Percentiles rank a stretch among this genome's conserved stretches.
Conservation (phyloP, 2,888 invertebrate genomes). For the Peribatodes rhomboidaria region DNA sequence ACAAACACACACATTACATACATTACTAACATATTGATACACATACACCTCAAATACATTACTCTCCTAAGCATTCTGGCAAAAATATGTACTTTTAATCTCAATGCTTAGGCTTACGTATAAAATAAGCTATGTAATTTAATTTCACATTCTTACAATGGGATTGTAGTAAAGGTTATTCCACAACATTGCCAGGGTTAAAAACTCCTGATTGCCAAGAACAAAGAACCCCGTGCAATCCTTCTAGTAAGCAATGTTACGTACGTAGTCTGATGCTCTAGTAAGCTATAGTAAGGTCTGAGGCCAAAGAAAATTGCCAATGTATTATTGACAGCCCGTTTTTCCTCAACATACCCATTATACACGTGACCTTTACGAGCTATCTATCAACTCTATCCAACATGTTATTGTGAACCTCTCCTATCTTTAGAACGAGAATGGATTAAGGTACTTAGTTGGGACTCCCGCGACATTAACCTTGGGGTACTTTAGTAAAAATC, state of each 20-base stretch:
- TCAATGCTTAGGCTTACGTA: no score
- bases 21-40: no score
- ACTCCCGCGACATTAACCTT: conserved; percentile 19
- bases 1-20: no score
- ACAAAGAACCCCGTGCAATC: conserved; percentile 18
- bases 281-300: conserved; percentile 5
- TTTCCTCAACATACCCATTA: conserved; percentile 7
- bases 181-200: conserved; percentile 4
- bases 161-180: conserved; percentile 12
- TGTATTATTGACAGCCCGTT: conserved; percentile 12
- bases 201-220: conserved; percentile 4
- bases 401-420: conserved; percentile 18
- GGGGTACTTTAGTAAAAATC: conserved; percentile 18
- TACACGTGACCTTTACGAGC: conserved; percentile 12
- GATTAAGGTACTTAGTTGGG: conserved; percentile 14
- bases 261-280: conserved; percentile 3
- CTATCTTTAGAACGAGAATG: conserved; percentile 20
- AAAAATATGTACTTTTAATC: no score
- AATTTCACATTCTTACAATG: conserved; percentile 14
- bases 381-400: conserved; percentile 14
- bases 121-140: conserved; percentile 2
- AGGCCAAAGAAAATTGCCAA: neutral
- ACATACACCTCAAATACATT: no score
- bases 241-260: conserved; percentile 5
- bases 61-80: no score